Evolutionary conservation across 2,797 vertebrate genomes (phyloP).

Genomic region (Pangasius larnaudii): DNA sequence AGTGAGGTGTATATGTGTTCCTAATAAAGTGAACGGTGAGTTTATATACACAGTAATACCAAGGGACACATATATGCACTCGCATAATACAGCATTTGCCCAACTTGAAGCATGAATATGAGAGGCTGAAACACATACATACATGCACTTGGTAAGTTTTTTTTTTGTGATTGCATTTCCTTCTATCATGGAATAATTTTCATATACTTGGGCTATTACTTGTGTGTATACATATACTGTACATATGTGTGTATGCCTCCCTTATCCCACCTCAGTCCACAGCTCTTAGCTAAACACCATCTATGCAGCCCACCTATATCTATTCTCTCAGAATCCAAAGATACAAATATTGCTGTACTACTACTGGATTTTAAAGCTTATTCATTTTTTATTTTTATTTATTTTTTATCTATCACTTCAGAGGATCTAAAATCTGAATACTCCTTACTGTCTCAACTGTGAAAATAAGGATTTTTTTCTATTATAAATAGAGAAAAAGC

Average conservation of each 20-base stretch:
- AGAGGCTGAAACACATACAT: neutral
- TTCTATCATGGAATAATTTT: neutral
- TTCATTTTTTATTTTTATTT: neutral
- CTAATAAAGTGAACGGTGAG: too few relatives aligned
- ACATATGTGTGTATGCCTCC: neutral
- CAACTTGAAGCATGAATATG: neutral
- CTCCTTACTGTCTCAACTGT: neutral
- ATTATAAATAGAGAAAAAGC: neutral
- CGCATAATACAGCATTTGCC: neutral
- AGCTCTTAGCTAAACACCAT: neutral
- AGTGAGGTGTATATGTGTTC: too few relatives aligned
- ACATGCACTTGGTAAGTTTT: neutral
- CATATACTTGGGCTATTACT: neutral
- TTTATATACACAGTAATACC: neutral
- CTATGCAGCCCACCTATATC: neutral
- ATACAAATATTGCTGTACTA: neutral
- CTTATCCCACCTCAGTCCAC: neutral
- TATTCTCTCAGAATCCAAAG: neutral
- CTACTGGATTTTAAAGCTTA: neutral
- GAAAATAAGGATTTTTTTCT: neutral
- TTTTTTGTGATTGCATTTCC: neutral
- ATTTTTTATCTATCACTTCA: neutral
- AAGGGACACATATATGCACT: neutral
- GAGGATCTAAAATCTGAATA: neutral
- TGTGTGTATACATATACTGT: neutral